Conservation (phyloP, 2,113 vertebrate species). For the Onychorhynchus coronatus region DNA sequence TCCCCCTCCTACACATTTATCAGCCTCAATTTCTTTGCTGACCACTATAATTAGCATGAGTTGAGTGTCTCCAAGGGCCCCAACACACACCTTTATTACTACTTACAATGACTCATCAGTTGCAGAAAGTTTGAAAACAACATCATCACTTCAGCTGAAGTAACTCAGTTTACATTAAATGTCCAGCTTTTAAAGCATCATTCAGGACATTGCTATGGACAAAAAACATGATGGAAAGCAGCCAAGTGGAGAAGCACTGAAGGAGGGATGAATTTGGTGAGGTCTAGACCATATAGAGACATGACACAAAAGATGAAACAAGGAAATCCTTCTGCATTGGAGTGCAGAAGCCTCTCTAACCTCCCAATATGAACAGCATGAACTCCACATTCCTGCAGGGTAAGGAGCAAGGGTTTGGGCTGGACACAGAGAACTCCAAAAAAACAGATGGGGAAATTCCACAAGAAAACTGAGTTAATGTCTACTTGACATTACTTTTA, state of each 20-base stretch:
- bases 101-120: neutral
- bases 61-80: neutral
- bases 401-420: neutral
- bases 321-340: neutral
- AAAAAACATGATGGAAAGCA: neutral
- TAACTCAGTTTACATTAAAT: neutral
- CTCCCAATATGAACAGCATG: neutral
- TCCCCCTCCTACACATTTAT: neutral
- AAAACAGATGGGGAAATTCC: neutral
- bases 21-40: neutral
- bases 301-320: neutral
- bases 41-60: neutral
- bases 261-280: neutral
- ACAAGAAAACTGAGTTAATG: neutral
- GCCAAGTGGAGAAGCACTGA: neutral
- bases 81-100: conserved; percentile 18
- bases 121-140: conserved; percentile 2
- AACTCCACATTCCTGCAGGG: neutral
- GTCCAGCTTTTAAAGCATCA: neutral
- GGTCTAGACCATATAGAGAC: neutral
- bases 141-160: neutral
- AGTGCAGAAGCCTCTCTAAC: neutral
- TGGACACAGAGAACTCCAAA: neutral
- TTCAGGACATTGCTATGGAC: neutral
- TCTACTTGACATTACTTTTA: neutral